Percentiles rank a stretch among this genome's conserved stretches.
These are phyloP conservation scores for Peromyscus leucopus DNA, from an alignment of 2,113 vertebrate species.

Conservation along the genomic window DNA sequence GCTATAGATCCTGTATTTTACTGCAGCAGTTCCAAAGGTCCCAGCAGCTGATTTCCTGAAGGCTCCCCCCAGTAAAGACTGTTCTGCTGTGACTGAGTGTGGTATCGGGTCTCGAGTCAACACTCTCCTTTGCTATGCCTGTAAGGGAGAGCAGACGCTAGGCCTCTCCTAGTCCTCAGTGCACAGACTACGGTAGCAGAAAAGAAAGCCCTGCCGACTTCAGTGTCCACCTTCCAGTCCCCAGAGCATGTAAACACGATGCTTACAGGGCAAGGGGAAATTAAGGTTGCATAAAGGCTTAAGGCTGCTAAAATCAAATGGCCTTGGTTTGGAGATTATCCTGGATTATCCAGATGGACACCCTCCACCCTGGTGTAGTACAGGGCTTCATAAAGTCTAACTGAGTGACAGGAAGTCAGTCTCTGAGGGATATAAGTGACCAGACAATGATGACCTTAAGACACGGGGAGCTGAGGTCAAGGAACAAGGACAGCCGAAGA, in stretches of 20 bases:
- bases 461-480: neutral
- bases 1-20: neutral
- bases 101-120: neutral
- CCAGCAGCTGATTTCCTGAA: neutral
- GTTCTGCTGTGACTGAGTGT: neutral
- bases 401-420: neutral
- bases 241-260: neutral
- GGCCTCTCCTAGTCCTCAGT: neutral
- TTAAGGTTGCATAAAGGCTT: slow-evolving; percentile 16
- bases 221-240: neutral
- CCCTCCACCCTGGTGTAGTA: neutral
- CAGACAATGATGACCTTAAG: neutral
- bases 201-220: neutral
- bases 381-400: neutral
- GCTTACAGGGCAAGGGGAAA: neutral
- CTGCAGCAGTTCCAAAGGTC: neutral
- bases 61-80: too few relatives aligned
- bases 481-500: neutral
- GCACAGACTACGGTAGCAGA: neutral
- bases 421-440: neutral
- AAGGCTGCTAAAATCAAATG: slow-evolving; percentile 12
- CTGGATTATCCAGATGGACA: neutral
- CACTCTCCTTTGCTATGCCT: neutral
- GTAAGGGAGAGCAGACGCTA: neutral
- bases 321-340: neutral